Percentiles rank a stretch among this genome's conserved stretches.
These are phyloP conservation scores for Drosophila lini DNA, from an alignment of 1,140 invertebrate species.

Conservation along the genomic window DNA sequence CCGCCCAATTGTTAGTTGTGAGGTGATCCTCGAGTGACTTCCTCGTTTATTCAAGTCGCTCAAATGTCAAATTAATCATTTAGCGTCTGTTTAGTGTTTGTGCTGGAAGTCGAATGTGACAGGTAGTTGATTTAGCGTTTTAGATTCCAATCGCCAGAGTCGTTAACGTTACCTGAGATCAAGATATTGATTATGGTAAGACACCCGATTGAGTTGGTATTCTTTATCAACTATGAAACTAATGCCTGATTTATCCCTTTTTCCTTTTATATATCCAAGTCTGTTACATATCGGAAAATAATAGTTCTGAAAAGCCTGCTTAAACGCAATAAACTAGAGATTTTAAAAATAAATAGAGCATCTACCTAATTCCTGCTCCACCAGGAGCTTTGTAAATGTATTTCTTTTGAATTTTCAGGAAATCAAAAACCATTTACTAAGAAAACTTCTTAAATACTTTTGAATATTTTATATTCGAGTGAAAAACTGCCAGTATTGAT, in stretches of 20 bases:
- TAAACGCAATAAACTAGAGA: too few species aligned
- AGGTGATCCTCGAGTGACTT: conserved; percentile 55
- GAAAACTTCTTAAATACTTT: too few species aligned
- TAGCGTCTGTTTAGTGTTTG: conserved; percentile 13
- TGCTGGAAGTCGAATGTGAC: conserved; percentile 37
- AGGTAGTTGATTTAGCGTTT: conserved; percentile 64
- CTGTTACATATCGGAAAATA: too few species aligned
- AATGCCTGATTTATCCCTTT: too few species aligned
- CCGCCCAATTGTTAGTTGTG: conserved; percentile 56
- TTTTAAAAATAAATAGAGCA: too few species aligned
- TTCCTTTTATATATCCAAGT: too few species aligned
- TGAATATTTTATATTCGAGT: neutral
- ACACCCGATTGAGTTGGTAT: neutral
- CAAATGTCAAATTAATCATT: conserved; percentile 78
- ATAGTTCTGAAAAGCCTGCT: too few species aligned
- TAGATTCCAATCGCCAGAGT: conserved; percentile 28
- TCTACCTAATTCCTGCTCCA: too few species aligned
- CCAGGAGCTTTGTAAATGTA: too few species aligned
- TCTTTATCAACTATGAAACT: neutral
- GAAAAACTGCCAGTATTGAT: neutral
- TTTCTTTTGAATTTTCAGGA: too few species aligned
- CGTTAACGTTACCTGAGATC: conserved; percentile 3
- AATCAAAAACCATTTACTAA: too few species aligned
- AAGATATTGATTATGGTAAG: conserved; percentile 36
- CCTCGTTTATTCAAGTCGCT: conserved; percentile 53